These are phyloP conservation scores for Halcyon chelicuti DNA, from an alignment of 2,797 vertebrate genomes.

Conservation along the genomic window DNA sequence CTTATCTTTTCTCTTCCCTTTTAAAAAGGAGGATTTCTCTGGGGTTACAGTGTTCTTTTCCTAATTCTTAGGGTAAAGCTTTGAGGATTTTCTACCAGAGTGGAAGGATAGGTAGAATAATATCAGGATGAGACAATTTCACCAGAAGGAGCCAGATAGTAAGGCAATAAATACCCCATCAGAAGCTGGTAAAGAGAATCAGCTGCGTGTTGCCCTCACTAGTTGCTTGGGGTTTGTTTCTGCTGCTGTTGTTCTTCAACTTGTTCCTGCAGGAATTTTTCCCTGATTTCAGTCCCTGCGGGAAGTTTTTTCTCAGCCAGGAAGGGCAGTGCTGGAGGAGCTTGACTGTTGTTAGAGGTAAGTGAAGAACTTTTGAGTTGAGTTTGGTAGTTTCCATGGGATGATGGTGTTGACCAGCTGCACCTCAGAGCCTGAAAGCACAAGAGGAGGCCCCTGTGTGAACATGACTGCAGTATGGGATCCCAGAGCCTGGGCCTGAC, in stretches of 20 bases:
- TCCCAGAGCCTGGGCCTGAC: not conserved
- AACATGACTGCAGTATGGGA: not conserved
- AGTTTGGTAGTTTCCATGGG: not conserved
- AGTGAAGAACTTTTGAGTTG: not conserved
- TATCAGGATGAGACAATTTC: not conserved
- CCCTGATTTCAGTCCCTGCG: not conserved
- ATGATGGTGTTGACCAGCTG: not conserved
- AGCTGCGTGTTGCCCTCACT: not conserved
- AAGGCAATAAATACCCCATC: not conserved
- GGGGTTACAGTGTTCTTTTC: not conserved
- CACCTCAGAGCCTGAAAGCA: not conserved
- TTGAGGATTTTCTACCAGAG: not conserved
- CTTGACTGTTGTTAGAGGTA: not conserved
- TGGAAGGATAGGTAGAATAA: not conserved
- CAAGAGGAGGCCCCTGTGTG: rapidly evolving
- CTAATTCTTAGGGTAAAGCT: not conserved
- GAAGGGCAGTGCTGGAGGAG: not conserved
- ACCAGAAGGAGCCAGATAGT: not conserved
- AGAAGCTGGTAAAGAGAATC: not conserved
- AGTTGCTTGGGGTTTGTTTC: not conserved
- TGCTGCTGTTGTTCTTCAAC: not conserved
- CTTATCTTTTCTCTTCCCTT: not conserved
- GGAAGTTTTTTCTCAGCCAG: not conserved
- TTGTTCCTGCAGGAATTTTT: not conserved
- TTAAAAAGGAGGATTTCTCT: not conserved